phyloP scores from a whole-genome alignment of 2,888 invertebrate genomes.

The Habroteleia sp. region DNA sequence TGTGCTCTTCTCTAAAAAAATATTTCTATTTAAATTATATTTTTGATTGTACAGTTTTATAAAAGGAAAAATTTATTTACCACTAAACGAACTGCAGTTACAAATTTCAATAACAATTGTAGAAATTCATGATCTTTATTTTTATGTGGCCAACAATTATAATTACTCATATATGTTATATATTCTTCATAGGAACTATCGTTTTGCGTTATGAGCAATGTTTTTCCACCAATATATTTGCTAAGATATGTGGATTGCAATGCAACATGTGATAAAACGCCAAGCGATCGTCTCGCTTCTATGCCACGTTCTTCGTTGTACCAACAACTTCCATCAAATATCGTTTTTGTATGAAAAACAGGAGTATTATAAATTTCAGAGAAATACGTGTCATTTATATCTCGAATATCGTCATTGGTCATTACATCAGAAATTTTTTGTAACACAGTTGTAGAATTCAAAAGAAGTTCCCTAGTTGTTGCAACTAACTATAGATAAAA shows the following conservation, averaged over 20 bases:
- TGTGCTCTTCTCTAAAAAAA: slow-evolving; percentile 76
- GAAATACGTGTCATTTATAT: slow-evolving; percentile 79
- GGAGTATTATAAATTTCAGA: slow-evolving; percentile 74
- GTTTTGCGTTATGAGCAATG: slow-evolving; percentile 62
- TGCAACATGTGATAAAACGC: slow-evolving; percentile 71
- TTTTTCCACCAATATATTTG: slow-evolving; percentile 75
- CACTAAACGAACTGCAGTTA: slow-evolving; percentile 72
- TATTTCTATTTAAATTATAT: slow-evolving; percentile 5
- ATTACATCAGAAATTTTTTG: slow-evolving; percentile 75
- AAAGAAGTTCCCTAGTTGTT: slow-evolving; percentile 73
- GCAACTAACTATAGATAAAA: slow-evolving; percentile 71
- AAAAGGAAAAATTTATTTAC: slow-evolving; percentile 65
- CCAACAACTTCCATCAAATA: slow-evolving; percentile 75
- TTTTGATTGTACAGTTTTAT: neutral
- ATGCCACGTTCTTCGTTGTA: slow-evolving; percentile 77
- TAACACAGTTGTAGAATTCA: slow-evolving; percentile 73
- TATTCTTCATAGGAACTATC: slow-evolving; percentile 71
- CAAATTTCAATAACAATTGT: slow-evolving; percentile 74
- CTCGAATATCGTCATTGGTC: slow-evolving; percentile 78
- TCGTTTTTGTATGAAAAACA: slow-evolving; percentile 68
- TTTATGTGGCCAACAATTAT: slow-evolving; percentile 71
- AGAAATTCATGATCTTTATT: slow-evolving; percentile 73
- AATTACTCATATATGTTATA: slow-evolving; percentile 73
- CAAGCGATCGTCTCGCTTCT: slow-evolving; percentile 75
- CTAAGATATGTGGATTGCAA: slow-evolving; percentile 73